Evolutionary conservation across 2,888 invertebrate species (phyloP).

Genomic region (Cataglyphis livida): DNA sequence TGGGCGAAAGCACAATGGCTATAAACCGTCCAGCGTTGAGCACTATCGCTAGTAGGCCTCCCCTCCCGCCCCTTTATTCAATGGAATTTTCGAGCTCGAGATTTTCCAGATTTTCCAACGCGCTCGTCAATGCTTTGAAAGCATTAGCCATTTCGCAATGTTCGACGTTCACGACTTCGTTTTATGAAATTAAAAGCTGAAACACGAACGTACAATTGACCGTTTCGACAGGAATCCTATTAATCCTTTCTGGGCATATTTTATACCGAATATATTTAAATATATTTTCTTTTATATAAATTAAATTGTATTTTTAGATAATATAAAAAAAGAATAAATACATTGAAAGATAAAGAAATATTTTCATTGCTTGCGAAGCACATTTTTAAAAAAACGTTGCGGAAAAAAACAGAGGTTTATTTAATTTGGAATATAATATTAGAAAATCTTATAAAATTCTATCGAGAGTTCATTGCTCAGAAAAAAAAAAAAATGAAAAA

Average conservation of each 20-base stretch:
- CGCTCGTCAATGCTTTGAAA: constrained; percentile 51
- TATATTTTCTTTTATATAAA: not conserved
- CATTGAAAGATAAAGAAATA: not conserved
- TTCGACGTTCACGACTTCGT: constrained; percentile 34
- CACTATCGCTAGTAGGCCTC: constrained; percentile 62
- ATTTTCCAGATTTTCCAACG: constrained; percentile 59
- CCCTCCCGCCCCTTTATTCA: constrained; percentile 9
- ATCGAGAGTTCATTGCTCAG: not conserved
- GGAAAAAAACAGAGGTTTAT: not conserved
- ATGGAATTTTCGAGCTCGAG: constrained; percentile 68
- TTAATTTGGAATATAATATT: constrained; percentile 1
- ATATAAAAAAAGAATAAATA: not conserved
- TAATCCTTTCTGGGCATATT: not conserved
- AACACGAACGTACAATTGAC: constrained; percentile 35
- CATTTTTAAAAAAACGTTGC: not conserved
- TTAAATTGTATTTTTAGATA: not conserved
- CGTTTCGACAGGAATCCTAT: constrained; percentile 14
- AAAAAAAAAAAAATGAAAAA: not conserved
- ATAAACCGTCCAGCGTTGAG: constrained; percentile 76
- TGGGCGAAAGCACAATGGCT: constrained; percentile 79
- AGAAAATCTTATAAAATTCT: not conserved
- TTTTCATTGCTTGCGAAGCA: not conserved
- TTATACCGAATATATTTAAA: not conserved
- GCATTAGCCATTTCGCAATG: constrained; percentile 41
- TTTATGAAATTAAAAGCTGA: constrained; percentile 46